Evolutionary conservation across 2,888 invertebrate genomes (phyloP).

Genomic region (Silvanus unidentatus): DNA sequence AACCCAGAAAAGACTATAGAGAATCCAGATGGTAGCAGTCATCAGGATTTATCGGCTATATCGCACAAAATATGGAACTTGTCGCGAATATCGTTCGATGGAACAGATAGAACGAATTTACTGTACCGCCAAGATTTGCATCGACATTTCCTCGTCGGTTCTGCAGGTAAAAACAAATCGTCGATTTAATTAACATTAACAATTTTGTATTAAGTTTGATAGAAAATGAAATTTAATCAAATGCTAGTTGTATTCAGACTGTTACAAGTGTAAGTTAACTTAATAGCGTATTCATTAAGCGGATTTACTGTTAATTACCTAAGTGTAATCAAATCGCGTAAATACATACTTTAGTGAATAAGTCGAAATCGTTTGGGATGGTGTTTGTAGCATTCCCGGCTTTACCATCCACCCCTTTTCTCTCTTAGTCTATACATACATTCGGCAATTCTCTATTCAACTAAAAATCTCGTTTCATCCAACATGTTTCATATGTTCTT

Average conservation of each 20-base stretch:
- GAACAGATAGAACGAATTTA: conserved; percentile 38
- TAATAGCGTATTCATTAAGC: conserved; percentile 38
- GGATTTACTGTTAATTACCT: conserved; percentile 40
- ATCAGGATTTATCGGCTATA: conserved; percentile 32
- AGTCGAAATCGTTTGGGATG: conserved; percentile 24
- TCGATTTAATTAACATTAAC: too few species aligned
- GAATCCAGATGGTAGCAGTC: conserved; percentile 10
- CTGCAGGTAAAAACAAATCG: conserved; percentile 25
- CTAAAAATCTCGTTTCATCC: too few species aligned
- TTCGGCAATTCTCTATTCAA: neutral
- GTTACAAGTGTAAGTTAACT: conserved; percentile 29
- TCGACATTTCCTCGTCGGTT: conserved; percentile 37
- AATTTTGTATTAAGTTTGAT: too few species aligned
- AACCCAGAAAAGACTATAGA: conserved; percentile 20
- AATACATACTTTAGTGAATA: conserved; percentile 39
- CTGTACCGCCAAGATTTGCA: conserved; percentile 41
- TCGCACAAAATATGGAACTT: conserved; percentile 43
- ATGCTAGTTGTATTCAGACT: too few species aligned
- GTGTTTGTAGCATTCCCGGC: neutral
- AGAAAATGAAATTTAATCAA: too few species aligned
- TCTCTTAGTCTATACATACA: conserved; percentile 13
- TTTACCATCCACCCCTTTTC: neutral
- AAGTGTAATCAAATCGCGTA: conserved; percentile 44
- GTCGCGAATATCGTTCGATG: conserved; percentile 40
- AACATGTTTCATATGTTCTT: too few species aligned